phyloP scores from a whole-genome alignment of 1,140 invertebrate species.

The Amphibalanus amphitrite region DNA sequence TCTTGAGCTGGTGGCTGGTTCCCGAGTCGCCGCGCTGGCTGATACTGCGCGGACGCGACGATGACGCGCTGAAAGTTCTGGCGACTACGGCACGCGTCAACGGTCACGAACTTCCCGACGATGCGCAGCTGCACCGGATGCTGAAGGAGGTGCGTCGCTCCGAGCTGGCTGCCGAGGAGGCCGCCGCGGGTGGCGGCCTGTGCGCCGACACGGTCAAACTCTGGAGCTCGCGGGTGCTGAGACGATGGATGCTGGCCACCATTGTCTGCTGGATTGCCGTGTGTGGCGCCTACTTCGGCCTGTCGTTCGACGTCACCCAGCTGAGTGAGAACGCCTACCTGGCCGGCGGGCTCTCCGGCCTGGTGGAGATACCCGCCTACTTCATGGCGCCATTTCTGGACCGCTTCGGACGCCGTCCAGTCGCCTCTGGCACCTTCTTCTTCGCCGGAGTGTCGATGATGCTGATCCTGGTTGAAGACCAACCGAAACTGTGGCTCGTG shows the following conservation, averaged over 20 bases:
- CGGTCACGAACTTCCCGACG: too few species aligned
- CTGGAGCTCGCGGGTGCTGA: too few species aligned
- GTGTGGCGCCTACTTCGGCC: constrained; percentile 48
- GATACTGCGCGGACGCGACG: constrained; percentile 20
- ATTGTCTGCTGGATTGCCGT: constrained; percentile 52
- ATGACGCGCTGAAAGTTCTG: too few species aligned
- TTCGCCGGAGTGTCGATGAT: constrained; percentile 16
- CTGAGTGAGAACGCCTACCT: constrained; percentile 23
- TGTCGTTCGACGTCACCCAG: constrained; percentile 57
- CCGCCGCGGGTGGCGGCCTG: too few species aligned
- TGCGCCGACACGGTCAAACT: too few species aligned
- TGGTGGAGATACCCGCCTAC: constrained; percentile 16
- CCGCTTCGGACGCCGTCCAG: not conserved
- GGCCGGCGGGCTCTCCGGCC: constrained; percentile 1
- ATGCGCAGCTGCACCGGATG: too few species aligned
- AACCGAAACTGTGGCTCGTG: constrained; percentile 6
- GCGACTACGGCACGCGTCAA: too few species aligned
- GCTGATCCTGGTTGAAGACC: constrained; percentile 5
- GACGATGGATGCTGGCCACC: constrained; percentile 30
- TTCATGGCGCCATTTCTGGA: not conserved
- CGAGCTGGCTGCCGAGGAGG: too few species aligned
- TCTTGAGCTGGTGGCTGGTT: constrained; percentile 46
- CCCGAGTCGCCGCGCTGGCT: constrained; percentile 33
- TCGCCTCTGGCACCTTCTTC: constrained; percentile 28
- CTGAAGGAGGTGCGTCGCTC: too few species aligned